Evolutionary conservation across 1,140 invertebrate species (phyloP).

Genomic region (Brachionus rotundiformis): DNA sequence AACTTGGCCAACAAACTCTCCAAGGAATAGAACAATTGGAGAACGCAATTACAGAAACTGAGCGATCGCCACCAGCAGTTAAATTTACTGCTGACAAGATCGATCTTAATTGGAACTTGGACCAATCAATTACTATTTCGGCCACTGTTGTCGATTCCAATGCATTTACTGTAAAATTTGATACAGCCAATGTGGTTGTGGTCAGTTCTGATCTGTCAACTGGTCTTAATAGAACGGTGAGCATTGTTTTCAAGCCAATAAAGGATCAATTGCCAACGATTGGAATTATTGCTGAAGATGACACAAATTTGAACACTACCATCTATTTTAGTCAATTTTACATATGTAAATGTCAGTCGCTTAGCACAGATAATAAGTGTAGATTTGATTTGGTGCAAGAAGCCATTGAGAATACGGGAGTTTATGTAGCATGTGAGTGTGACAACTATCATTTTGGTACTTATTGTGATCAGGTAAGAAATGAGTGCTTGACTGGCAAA

Average conservation of each 20-base stretch:
- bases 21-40: background rate
- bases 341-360: conserved; percentile 5
- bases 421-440: conserved; percentile 11
- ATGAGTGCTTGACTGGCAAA: background rate
- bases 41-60: background rate
- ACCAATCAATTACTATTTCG: background rate
- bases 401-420: background rate
- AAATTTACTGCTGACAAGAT: background rate
- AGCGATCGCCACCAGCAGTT: background rate
- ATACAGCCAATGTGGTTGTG: background rate
- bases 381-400: background rate
- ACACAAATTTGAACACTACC: background rate
- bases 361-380: background rate
- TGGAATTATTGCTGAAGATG: background rate
- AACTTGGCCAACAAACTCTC: background rate
- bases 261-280: background rate
- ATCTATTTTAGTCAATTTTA: background rate
- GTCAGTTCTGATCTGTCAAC: background rate
- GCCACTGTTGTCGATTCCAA: background rate
- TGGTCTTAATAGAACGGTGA: background rate
- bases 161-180: background rate
- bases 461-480: background rate
- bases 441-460: background rate
- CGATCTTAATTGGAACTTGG: background rate
- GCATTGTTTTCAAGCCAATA: background rate